Conservation (phyloP, 1,140 invertebrate genomes). For the Zophobas morio region DNA sequence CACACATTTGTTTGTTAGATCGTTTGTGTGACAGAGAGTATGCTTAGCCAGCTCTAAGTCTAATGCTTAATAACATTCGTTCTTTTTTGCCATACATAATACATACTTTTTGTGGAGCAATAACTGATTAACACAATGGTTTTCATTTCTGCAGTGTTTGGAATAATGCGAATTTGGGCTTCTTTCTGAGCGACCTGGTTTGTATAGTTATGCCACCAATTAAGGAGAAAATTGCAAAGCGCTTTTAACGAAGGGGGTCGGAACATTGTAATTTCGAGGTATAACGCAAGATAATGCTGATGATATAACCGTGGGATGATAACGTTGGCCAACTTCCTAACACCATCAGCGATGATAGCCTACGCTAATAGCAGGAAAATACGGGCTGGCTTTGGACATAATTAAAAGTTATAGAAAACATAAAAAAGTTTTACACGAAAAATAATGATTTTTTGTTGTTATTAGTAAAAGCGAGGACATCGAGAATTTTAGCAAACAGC, state of each 20-base stretch:
- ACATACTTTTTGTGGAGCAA: too few species aligned
- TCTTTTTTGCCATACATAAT: too few species aligned
- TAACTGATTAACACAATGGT: too few species aligned
- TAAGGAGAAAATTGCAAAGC: conserved; percentile 38
- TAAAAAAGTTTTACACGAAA: conserved; percentile 17
- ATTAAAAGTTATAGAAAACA: conserved; percentile 41
- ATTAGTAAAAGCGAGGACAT: background rate
- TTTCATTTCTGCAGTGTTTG: too few species aligned
- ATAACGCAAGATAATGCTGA: conserved; percentile 47
- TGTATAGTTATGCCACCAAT: conserved; percentile 19
- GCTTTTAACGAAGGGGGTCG: conserved; percentile 45
- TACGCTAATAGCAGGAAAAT: conserved; percentile 16
- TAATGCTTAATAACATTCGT: too few species aligned
- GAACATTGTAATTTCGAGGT: conserved; percentile 24
- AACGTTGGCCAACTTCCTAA: conserved; percentile 33
- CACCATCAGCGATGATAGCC: conserved; percentile 38
- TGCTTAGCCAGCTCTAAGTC: too few species aligned
- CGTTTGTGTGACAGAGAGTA: too few species aligned
- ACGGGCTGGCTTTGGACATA: conserved; percentile 19
- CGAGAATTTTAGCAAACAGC: too few species aligned
- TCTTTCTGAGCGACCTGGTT: too few species aligned
- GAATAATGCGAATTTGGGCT: too few species aligned
- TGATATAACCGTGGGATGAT: conserved; percentile 30
- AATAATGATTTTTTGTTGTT: conserved; percentile 5
- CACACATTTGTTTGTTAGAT: too few species aligned